These are phyloP conservation scores for Scaptomyza parva DNA, from an alignment of 2,888 invertebrate genomes.

Conservation along the genomic window DNA sequence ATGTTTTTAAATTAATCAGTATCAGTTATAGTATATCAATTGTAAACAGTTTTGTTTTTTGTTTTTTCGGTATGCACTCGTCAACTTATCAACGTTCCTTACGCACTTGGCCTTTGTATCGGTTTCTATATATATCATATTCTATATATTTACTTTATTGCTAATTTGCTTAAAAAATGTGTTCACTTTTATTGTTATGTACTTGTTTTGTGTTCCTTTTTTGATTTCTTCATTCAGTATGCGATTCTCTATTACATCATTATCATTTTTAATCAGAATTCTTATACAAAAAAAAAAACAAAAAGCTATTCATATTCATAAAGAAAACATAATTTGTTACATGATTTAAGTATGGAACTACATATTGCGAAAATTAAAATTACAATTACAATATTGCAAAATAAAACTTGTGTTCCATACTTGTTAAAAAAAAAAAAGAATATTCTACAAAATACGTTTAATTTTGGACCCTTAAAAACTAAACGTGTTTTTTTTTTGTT, in stretches of 20 bases:
- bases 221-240: slow-evolving; percentile 27
- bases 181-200: slow-evolving; percentile 62
- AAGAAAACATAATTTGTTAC: slow-evolving; percentile 21
- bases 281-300: slow-evolving; percentile 8
- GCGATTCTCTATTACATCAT: slow-evolving; percentile 28
- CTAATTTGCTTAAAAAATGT: slow-evolving; percentile 68
- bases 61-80: slow-evolving; percentile 38
- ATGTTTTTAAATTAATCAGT: slow-evolving; percentile 46
- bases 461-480: slow-evolving; percentile 48
- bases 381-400: slow-evolving; percentile 33
- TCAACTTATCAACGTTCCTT: slow-evolving; percentile 54
- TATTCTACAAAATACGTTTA: slow-evolving; percentile 12
- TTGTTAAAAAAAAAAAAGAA: slow-evolving; percentile 30
- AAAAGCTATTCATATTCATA: background rate
- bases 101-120: slow-evolving; percentile 51
- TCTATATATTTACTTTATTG: slow-evolving; percentile 56
- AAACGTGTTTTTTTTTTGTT: too few relatives aligned
- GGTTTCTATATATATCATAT: slow-evolving; percentile 41
- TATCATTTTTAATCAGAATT: slow-evolving; percentile 1
- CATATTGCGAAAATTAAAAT: slow-evolving; percentile 6
- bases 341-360: slow-evolving; percentile 20
- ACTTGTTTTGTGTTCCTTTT: slow-evolving; percentile 39
- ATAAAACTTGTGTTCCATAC: slow-evolving; percentile 12
- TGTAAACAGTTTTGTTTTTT: slow-evolving; percentile 63
- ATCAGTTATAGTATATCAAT: slow-evolving; percentile 56